Evolutionary conservation across 92 coral and sea anemone genomes (phyloP).

Genomic region (Montipora capitata): DNA sequence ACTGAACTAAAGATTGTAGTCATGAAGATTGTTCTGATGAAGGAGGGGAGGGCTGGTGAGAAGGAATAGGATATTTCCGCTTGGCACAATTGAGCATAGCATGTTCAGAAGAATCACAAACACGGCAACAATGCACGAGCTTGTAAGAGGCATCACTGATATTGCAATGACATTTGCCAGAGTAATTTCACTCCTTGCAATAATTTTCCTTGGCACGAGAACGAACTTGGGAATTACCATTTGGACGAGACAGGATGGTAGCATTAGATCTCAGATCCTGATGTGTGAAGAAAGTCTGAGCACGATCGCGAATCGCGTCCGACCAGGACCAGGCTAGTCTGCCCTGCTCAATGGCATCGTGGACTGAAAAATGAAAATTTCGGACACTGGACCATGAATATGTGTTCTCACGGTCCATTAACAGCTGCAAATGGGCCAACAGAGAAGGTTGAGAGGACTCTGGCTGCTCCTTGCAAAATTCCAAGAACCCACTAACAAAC

Average conservation of each 20-base stretch:
- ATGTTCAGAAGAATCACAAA: too few relatives aligned
- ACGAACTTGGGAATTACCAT: background rate
- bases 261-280: constrained; percentile 24
- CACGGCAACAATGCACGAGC: too few relatives aligned
- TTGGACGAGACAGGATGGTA: background rate
- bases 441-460: background rate
- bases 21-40: too few relatives aligned
- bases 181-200: too few relatives aligned
- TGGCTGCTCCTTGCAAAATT: constrained; percentile 38
- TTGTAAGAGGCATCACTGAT: too few relatives aligned
- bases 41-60: too few relatives aligned
- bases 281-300: constrained; percentile 42
- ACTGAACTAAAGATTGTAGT: background rate
- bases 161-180: too few relatives aligned
- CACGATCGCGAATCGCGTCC: constrained; percentile 8
- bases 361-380: background rate
- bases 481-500: constrained; percentile 39
- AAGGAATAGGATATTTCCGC: too few relatives aligned
- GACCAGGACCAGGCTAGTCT: constrained; percentile 2
- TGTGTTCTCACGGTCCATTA: background rate
- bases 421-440: background rate
- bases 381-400: background rate
- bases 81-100: too few relatives aligned
- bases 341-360: constrained; percentile 16
- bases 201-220: background rate